These are phyloP conservation scores for Phacellophora camtschatica DNA, from an alignment of 30 jellyfish, hydroid and myxozoan genomes.

Conservation along the genomic window DNA sequence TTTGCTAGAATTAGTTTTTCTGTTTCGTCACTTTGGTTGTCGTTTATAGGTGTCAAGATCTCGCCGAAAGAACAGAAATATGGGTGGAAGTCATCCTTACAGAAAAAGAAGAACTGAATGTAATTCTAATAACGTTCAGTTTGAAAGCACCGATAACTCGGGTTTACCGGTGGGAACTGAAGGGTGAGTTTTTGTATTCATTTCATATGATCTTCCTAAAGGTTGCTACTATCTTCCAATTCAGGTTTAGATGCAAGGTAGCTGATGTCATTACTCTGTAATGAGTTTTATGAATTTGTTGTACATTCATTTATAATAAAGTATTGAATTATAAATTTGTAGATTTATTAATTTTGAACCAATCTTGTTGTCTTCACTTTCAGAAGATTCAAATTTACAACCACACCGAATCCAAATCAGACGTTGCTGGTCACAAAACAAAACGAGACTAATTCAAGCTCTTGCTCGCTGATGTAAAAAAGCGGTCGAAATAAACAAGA, in stretches of 20 bases:
- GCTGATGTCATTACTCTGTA: no score
- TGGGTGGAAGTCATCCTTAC: conserved; percentile 8
- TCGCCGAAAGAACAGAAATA: conserved; percentile 36
- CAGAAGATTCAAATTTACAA: background rate
- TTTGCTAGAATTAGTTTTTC: background rate
- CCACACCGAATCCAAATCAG: background rate
- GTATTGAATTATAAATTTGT: no score
- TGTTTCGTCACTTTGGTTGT: background rate
- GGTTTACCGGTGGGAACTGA: conserved; percentile 32
- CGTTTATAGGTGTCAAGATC: conserved; percentile 20
- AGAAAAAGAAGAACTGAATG: background rate
- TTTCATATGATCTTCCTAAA: no score
- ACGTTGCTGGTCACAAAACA: background rate
- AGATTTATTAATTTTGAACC: background rate
- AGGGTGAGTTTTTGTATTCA: conserved; percentile 40
- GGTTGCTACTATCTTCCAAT: no score
- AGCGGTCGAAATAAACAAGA: no score
- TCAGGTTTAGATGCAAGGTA: no score
- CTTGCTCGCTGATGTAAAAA: background rate
- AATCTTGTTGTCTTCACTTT: background rate
- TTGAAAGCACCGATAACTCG: conserved; percentile 1
- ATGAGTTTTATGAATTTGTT: no score
- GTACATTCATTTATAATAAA: background rate
- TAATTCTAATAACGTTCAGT: background rate
- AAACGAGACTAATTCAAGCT: background rate